Percentiles rank a stretch among this genome's conserved stretches.
These are phyloP conservation scores for Polietes domitor DNA, from an alignment of 2,888 invertebrate genomes.

Conservation along the genomic window DNA sequence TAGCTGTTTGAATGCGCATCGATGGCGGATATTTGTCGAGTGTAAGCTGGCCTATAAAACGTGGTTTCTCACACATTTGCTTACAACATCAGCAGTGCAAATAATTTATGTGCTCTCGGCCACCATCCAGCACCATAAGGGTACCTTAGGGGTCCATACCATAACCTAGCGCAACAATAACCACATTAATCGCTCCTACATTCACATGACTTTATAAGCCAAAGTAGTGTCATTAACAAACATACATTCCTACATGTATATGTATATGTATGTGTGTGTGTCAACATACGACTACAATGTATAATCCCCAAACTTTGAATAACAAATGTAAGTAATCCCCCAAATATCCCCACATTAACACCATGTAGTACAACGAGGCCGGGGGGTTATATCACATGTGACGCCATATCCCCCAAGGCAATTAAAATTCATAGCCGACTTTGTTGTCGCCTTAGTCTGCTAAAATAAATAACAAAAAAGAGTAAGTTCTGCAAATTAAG, in stretches of 20 bases:
- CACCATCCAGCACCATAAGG: no score
- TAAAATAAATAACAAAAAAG: background rate
- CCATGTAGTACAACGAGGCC: background rate
- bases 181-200: background rate
- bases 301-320: background rate
- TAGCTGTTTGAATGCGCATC: no score
- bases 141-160: background rate
- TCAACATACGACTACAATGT: no score
- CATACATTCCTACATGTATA: no score
- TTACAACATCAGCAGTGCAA: no score
- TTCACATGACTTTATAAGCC: background rate
- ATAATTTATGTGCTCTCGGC: no score
- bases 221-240: background rate
- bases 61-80: no score
- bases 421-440: conserved; percentile 9
- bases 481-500: background rate
- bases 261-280: background rate
- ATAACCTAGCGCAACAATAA: background rate
- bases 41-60: no score
- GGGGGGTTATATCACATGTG: background rate
- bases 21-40: no score
- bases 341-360: background rate
- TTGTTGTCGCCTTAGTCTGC: background rate
- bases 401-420: conserved; percentile 2
- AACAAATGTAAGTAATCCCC: background rate